Evolutionary conservation across 2,888 invertebrate genomes (phyloP).

Genomic region (Melangyna quadrimaculata): DNA sequence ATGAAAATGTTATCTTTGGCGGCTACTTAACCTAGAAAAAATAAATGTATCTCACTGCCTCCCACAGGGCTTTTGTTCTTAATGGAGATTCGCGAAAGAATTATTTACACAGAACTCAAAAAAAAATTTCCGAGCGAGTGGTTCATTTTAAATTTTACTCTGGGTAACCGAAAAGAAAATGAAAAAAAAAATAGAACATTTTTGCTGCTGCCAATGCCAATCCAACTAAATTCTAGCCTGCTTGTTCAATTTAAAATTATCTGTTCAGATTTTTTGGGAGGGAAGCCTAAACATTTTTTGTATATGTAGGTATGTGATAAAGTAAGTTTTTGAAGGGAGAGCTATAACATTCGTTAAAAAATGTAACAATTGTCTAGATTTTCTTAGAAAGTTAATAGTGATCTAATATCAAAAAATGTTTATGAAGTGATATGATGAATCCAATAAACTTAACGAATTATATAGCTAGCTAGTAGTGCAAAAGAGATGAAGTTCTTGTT

Average conservation of each 20-base stretch:
- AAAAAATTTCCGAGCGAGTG: constrained; percentile 36
- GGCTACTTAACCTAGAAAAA: constrained; percentile 4
- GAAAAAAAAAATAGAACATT: not conserved
- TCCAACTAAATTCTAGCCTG: constrained; percentile 42
- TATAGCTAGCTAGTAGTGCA: too few relatives aligned
- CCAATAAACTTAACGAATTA: too few relatives aligned
- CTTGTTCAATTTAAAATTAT: constrained; percentile 59
- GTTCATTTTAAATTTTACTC: constrained; percentile 48
- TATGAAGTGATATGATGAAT: too few relatives aligned
- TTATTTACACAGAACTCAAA: constrained; percentile 67
- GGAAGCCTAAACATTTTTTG: constrained; percentile 1
- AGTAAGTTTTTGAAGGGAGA: not conserved
- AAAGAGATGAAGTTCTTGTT: too few relatives aligned
- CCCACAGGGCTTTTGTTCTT: constrained; percentile 54
- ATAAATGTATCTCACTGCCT: not conserved
- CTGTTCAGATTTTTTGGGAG: constrained; percentile 26
- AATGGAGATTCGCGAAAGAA: constrained; percentile 67
- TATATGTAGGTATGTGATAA: not conserved
- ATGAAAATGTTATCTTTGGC: constrained; percentile 10
- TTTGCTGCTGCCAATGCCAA: constrained; percentile 21
- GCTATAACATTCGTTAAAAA: not conserved
- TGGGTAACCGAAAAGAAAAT: not conserved
- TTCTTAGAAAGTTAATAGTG: too few relatives aligned
- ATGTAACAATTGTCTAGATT: too few relatives aligned
- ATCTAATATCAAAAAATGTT: not conserved